Percentiles rank a stretch among this genome's conserved stretches.
Evolutionary conservation across 2,888 invertebrate species (phyloP).

Genomic region (Cheilosia impressa): DNA sequence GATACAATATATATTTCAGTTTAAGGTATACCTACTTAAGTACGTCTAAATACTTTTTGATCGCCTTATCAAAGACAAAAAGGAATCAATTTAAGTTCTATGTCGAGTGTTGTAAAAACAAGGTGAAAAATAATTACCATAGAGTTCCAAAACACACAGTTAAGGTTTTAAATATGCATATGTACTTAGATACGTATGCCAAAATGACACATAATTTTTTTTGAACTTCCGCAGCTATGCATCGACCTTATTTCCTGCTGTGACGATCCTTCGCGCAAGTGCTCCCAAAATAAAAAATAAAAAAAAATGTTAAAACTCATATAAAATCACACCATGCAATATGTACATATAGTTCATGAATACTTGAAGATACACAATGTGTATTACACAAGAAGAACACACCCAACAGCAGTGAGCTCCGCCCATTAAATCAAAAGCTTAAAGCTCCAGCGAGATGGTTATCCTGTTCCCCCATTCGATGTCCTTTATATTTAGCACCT

Average conservation of each 20-base stretch:
- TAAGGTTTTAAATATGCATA: not conserved
- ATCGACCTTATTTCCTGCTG: constrained; percentile 23
- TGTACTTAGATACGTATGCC: not conserved
- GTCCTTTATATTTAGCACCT: constrained; percentile 56
- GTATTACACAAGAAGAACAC: constrained; percentile 32
- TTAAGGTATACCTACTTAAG: no score
- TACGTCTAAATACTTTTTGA: no score
- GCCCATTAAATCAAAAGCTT: constrained; percentile 67
- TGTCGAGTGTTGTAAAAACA: constrained; percentile 38
- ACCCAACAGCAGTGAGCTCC: constrained; percentile 49
- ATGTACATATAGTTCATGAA: constrained; percentile 14
- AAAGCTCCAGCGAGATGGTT: constrained; percentile 48
- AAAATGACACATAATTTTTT: not conserved
- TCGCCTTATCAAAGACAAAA: constrained; percentile 4
- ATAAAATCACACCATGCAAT: constrained; percentile 27
- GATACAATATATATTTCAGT: no score
- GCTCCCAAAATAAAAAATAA: constrained; percentile 16
- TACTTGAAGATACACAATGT: constrained; percentile 3
- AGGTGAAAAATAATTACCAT: constrained; percentile 46
- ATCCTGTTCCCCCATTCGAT: constrained; percentile 31
- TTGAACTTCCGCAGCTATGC: constrained; percentile 41
- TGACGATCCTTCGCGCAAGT: constrained; percentile 28
- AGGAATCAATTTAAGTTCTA: constrained; percentile 30
- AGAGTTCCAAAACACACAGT: constrained; percentile 6
- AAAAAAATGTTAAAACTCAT: constrained; percentile 7